Percentiles rank a stretch among this genome's conserved stretches.
phyloP scores from a whole-genome alignment of 2,888 invertebrate genomes.

The Drosophila mettleri region DNA sequence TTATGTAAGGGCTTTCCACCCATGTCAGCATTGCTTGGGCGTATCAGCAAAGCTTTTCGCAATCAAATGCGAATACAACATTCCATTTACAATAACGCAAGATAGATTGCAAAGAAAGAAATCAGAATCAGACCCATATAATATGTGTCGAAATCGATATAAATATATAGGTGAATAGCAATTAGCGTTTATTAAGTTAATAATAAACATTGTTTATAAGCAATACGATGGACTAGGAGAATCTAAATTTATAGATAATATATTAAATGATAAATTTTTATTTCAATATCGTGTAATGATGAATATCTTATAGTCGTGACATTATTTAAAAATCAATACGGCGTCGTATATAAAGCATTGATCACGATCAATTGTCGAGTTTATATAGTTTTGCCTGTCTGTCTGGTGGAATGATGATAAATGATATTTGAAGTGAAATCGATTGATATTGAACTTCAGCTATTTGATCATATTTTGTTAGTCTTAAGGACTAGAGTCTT shows the following conservation, averaged over 20 bases:
- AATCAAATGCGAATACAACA: not conserved
- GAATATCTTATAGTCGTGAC: not conserved
- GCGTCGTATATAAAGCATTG: not conserved
- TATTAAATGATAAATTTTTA: not conserved
- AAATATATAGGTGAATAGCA: not conserved
- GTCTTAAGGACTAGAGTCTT: too few relatives aligned
- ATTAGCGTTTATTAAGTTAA: not conserved
- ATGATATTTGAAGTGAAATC: not conserved
- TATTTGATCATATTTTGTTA: not conserved
- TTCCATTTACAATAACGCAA: not conserved
- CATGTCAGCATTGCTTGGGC: not conserved
- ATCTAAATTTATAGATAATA: too few relatives aligned
- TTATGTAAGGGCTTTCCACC: not conserved
- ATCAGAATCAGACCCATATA: not conserved
- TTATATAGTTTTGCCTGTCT: not conserved
- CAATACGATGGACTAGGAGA: not conserved
- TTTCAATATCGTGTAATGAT: not conserved
- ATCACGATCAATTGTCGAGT: not conserved
- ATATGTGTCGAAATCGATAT: not conserved
- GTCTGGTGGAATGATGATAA: not conserved
- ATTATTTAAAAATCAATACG: not conserved
- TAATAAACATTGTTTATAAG: not conserved
- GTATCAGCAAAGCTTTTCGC: conserved; percentile 1
- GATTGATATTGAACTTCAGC: not conserved
- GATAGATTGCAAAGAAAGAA: not conserved